Conservation (phyloP, 2,797 vertebrate species). For the Thripadectes ignobilis region DNA sequence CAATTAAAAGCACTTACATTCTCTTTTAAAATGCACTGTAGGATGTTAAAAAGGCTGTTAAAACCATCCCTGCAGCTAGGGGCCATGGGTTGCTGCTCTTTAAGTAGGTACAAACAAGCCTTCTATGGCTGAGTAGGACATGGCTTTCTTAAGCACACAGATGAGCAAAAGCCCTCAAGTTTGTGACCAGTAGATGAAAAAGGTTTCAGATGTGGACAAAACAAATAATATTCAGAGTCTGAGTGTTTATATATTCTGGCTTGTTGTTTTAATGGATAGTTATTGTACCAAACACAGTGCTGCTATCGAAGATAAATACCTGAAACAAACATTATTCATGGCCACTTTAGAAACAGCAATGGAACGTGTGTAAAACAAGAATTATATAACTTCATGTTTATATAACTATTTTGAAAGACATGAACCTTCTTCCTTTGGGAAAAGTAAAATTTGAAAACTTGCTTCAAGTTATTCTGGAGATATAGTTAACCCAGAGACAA, state of each 20-base stretch:
- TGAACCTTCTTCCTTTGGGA: not conserved
- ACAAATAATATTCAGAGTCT: not conserved
- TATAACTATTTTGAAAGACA: not conserved
- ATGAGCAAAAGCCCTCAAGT: not conserved
- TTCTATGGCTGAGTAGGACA: not conserved
- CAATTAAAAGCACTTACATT: not conserved
- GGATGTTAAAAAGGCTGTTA: not conserved
- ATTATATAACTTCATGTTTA: not conserved
- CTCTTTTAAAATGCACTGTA: not conserved
- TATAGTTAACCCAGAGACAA: not conserved
- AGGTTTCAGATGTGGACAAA: not conserved
- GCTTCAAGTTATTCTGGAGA: not conserved
- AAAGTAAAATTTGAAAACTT: not conserved
- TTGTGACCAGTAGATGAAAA: not conserved
- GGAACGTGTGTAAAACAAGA: not conserved
- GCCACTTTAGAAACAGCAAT: not conserved
- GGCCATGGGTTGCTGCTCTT: accelerated
- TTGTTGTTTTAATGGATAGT: not conserved
- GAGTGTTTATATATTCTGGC: not conserved
- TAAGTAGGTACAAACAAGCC: not conserved
- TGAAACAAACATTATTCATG: not conserved
- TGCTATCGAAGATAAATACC: not conserved
- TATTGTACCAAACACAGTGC: not conserved
- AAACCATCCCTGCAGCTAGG: not conserved
- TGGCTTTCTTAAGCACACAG: not conserved